Evolutionary conservation across 2,797 vertebrate genomes (phyloP).

Genomic region (Neostethus bicornis): DNA sequence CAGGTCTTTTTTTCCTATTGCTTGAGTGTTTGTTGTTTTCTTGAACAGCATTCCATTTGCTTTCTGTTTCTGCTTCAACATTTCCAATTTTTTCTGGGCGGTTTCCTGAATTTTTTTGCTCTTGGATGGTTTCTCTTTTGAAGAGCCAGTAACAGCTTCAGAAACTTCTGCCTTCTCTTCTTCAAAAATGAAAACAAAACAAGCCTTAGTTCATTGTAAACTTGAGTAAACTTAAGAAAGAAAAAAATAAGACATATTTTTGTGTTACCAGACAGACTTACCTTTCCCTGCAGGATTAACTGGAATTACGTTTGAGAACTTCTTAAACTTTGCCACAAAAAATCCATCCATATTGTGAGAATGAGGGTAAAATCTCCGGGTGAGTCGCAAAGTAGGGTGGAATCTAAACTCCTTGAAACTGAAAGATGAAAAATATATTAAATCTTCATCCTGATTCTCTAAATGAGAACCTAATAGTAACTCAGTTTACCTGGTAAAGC

Average conservation of each 20-base stretch:
- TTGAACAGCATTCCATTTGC: conserved; percentile 57
- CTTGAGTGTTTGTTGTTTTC: conserved; percentile 32
- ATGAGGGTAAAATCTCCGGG: conserved; percentile 94
- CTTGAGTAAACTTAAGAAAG: not conserved
- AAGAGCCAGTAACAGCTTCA: conserved; percentile 40
- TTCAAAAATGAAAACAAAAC: conserved; percentile 39
- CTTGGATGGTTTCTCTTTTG: conserved; percentile 52
- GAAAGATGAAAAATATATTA: not conserved
- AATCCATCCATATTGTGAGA: conserved; percentile 99
- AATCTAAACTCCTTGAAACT: conserved; percentile 94
- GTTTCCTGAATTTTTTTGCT: conserved; percentile 50
- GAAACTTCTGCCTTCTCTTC: conserved; percentile 56
- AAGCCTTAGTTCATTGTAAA: conserved; percentile 11
- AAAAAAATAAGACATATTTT: too few species aligned
- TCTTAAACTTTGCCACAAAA: conserved; percentile 96
- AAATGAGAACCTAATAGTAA: not conserved
- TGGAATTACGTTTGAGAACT: conserved; percentile 91
- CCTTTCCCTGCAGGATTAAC: conserved; percentile 70
- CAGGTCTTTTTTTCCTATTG: conserved; percentile 58
- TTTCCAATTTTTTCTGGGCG: conserved; percentile 17
- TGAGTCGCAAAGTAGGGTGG: conserved; percentile 86
- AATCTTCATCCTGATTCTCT: conserved; percentile 13
- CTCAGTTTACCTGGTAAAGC: conserved; percentile 88
- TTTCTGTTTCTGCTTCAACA: conserved; percentile 48
- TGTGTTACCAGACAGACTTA: conserved; percentile 25